Evolutionary conservation across 92 coral and sea anemone genomes (phyloP), one percentile per base, ranked within the genome.

Genomic region (Epizoanthus stellaris): DNA sequence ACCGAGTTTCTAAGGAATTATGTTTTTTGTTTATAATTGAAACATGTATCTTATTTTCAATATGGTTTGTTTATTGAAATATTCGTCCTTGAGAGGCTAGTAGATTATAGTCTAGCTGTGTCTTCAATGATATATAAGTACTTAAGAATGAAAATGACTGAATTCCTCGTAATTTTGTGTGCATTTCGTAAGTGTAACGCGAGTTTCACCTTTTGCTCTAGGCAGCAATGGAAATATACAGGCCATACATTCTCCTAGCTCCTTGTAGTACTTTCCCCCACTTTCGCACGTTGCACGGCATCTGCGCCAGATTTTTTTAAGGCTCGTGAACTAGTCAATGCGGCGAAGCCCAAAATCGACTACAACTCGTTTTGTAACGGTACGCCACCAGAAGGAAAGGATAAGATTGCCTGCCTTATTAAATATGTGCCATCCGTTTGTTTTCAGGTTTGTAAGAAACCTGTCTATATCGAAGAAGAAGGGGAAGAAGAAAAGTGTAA

Each of bases 321-420:
- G 30, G 90, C 90, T 72, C 90, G 87, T 81, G 9, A 70, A 38
- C 58, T 52, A 42, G 71, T 87, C 56, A 49, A 80, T 14, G 73
- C 68, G 45, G 76, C 86, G 19, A 80, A 80, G 61, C 88, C 85
- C 20, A 53, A 88, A 75, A 89, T 89, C n/a, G 54, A 77, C 82
- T 89, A 89, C 88, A 57, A 20, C 30, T 47, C 69, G 12, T 89
- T 89, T 43, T 89, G 91, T 38, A 9, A 16, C 4, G 89, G 40
- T 49, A 60, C 9, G 70, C 43, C 71, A 3, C 23, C 86, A 0
- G 91, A 89, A 23, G 72, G n/a, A n/a, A n/a, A 49, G 7, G 91
- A 85, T 71, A 89, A 89, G 73, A 58, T 89, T 85, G 91, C 91
- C 25, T 89, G 91, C 64, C 91, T 89, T 16, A 7, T 89, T 58